Base-by-base conservation (phyloP, 2,888 invertebrate genomes). In the Melitaea athalia region DNA sequence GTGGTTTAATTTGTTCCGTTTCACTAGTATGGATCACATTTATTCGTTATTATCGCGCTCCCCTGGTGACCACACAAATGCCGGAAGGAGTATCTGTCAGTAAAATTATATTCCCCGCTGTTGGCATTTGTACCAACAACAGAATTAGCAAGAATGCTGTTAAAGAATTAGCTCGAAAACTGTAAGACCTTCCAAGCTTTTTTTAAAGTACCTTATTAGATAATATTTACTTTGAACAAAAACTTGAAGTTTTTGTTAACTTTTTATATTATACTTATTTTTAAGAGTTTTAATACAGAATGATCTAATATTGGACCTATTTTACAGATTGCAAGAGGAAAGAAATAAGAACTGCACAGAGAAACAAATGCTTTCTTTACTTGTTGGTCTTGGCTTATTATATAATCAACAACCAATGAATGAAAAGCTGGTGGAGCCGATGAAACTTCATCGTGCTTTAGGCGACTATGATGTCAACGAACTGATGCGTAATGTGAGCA, bases 101-200 rank as follows among this genome's bases (percentile, higher is more conserved):
- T 72, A 82, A 85, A 24, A 92, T 93, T 14, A 87, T 93, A 66
- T 93, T 93, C 69, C 93, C 93, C 31, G 93, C 93, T 0, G 82
- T 93, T 2, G 92, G 93, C 0, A 85, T 93, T 47, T 93, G 93
- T 71, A 83, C 91, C 0, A 91, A 88, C 70, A 93, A 93, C 76
- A 87, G 92, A 65, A 92, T 93, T 31, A 93, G 92, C 72, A 89
- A 83, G 72, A 81, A 81, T 45, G 89, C 91, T 12, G 85, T 85
- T 33, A 81, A 78, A 5, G 79, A 82, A 47, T 81, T 93, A 7
- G 91, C 93, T 0, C 79, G 79, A 33, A 75, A 77, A 62, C 74
- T 93, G 93, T 93, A 81, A 84, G 91, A 83, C 17, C 31, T 8
- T 43, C 49, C 43, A 57, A 43, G 53, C 5, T 7, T 42, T 42